These are phyloP conservation scores for Thripadectes ignobilis DNA, from an alignment of 2,797 vertebrate genomes.

Conservation along the genomic window DNA sequence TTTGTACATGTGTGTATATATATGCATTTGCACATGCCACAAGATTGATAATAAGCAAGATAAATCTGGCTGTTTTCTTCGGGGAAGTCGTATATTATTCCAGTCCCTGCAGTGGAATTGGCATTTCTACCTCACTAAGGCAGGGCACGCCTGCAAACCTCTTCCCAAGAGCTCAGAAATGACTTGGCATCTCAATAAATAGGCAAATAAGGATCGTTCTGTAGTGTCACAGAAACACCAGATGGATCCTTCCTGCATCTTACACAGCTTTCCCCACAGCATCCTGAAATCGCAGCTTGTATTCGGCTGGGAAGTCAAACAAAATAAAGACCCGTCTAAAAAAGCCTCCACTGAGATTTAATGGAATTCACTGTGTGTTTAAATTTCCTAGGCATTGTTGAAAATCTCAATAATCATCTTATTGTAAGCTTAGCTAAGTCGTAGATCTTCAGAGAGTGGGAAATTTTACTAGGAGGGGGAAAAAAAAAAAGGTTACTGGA, in stretches of 20 bases:
- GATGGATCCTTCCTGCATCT: neutral
- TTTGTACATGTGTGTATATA: neutral
- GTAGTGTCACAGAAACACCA: neutral
- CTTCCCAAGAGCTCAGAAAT: constrained; percentile 27
- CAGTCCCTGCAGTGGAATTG: constrained; percentile 57
- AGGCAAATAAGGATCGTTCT: neutral
- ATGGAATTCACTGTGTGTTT: constrained; percentile 18
- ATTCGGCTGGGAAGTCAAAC: neutral
- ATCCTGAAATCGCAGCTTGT: neutral
- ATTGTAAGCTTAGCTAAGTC: constrained; percentile 3
- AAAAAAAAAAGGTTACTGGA: neutral
- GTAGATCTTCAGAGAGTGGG: constrained; percentile 26
- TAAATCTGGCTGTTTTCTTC: constrained; percentile 64
- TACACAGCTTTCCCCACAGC: neutral
- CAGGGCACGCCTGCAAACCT: constrained; percentile 27
- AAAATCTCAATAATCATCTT: constrained; percentile 34
- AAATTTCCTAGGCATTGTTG: constrained; percentile 16
- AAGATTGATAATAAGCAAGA: constrained; percentile 48
- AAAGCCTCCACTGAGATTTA: constrained; percentile 7
- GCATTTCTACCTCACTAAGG: neutral
- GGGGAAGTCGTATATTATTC: constrained; percentile 41
- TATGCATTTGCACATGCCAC: constrained; percentile 24
- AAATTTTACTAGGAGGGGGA: neutral
- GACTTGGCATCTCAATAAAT: neutral
- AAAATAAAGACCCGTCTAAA: neutral